These are phyloP conservation scores for Anoplolepis gracilipes DNA, from an alignment of 1,140 invertebrate genomes.

Conservation along the genomic window DNA sequence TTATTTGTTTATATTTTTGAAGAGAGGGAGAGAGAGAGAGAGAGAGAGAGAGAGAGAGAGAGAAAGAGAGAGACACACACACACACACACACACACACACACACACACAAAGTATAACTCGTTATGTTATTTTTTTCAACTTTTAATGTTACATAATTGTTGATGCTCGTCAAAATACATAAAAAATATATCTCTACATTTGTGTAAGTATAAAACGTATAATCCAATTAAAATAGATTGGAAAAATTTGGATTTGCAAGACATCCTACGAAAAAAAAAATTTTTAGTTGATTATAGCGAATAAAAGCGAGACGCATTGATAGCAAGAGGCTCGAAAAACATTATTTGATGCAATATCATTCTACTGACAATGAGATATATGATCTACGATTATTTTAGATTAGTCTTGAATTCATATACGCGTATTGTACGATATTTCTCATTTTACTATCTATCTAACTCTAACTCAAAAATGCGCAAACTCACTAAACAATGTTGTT, in stretches of 20 bases:
- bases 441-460: conserved; percentile 41
- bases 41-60: too few relatives aligned
- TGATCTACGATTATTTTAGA: conserved; percentile 53
- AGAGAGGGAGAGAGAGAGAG: too few relatives aligned
- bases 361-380: conserved; percentile 16
- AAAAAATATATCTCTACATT: not conserved
- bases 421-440: conserved; percentile 45
- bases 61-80: too few relatives aligned
- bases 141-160: too few relatives aligned
- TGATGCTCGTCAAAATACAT: not conserved
- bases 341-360: not conserved
- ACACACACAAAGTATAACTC: too few relatives aligned
- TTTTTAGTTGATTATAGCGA: not conserved
- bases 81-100: too few relatives aligned
- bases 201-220: not conserved
- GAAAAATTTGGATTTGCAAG: not conserved
- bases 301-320: not conserved
- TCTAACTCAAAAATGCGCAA: too few relatives aligned
- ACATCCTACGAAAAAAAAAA: not conserved
- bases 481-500: conserved; percentile 53
- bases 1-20: too few relatives aligned
- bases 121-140: too few relatives aligned
- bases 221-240: not conserved
- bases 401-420: conserved; percentile 47
- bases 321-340: conserved; percentile 17